A percentile compares a stretch with the other conserved stretches of the same genome.
Evolutionary conservation across 2,113 vertebrate genomes (phyloP).

Genomic region (Xiphorhynchus elegans): DNA sequence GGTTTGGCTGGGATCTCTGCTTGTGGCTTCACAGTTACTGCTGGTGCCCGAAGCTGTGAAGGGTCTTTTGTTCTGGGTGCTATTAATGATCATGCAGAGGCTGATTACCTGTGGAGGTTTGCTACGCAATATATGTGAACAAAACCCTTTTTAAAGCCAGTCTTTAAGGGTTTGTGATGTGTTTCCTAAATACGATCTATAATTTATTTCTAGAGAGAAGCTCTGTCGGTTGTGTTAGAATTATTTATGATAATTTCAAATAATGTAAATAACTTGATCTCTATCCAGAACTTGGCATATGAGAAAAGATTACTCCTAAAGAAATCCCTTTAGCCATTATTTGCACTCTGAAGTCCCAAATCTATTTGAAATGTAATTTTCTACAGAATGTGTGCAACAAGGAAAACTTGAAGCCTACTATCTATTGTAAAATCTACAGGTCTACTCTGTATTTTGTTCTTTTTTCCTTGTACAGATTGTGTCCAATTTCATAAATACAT

Average conservation of each 20-base stretch:
- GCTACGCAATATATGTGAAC: neutral
- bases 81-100: neutral
- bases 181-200: neutral
- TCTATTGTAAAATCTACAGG: neutral
- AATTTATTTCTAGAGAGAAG: neutral
- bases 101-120: neutral
- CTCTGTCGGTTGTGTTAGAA: neutral
- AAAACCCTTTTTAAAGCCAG: neutral
- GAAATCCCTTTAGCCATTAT: neutral
- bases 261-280: neutral
- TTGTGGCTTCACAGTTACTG: accelerated
- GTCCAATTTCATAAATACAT: neutral
- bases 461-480: neutral
- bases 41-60: neutral
- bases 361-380: neutral
- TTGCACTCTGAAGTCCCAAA: neutral
- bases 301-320: neutral
- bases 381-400: neutral
- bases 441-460: neutral
- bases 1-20: neutral
- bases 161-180: neutral
- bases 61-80: neutral
- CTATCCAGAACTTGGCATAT: neutral
- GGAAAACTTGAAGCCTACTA: neutral
- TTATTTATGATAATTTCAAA: neutral